Conservation (phyloP, 1,140 invertebrate species). For the Laupala kohalensis region DNA sequence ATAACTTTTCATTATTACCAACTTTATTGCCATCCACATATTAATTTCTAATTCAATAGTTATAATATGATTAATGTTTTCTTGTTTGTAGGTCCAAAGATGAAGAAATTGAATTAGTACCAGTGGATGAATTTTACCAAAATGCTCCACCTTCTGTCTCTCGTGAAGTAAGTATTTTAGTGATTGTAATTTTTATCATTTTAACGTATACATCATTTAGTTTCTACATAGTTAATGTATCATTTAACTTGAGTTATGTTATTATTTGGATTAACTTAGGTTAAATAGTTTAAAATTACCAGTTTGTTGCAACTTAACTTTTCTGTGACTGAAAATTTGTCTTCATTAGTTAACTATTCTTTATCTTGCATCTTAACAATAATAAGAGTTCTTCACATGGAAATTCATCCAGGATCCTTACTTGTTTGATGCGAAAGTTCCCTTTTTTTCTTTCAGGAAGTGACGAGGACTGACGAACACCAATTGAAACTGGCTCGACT, state of each 20-base stretch:
- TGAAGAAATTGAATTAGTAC: constrained; percentile 79
- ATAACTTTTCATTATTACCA: no score
- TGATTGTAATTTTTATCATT: constrained; percentile 11
- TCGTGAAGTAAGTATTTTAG: constrained; percentile 42
- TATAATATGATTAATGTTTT: not conserved
- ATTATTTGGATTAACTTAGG: no score
- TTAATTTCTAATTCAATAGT: not conserved
- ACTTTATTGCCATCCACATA: no score
- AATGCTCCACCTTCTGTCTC: constrained; percentile 61
- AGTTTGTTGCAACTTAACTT: no score
- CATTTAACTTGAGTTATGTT: no score
- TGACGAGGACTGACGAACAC: constrained; percentile 57
- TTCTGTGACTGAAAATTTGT: no score
- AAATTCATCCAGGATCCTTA: no score
- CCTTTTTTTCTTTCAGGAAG: constrained; percentile 35
- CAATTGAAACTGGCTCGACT: constrained; percentile 70
- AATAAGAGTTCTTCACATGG: not conserved
- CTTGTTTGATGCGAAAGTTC: not conserved
- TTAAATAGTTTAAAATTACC: no score
- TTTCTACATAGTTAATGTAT: no score
- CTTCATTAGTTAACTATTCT: no score
- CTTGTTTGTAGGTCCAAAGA: constrained; percentile 59
- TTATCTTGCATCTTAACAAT: no score
- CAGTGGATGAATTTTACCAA: constrained; percentile 71
- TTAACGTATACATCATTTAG: no score